These are phyloP conservation scores for Edolisoma coerulescens DNA, from an alignment of 2,113 vertebrate genomes.

Conservation along the genomic window DNA sequence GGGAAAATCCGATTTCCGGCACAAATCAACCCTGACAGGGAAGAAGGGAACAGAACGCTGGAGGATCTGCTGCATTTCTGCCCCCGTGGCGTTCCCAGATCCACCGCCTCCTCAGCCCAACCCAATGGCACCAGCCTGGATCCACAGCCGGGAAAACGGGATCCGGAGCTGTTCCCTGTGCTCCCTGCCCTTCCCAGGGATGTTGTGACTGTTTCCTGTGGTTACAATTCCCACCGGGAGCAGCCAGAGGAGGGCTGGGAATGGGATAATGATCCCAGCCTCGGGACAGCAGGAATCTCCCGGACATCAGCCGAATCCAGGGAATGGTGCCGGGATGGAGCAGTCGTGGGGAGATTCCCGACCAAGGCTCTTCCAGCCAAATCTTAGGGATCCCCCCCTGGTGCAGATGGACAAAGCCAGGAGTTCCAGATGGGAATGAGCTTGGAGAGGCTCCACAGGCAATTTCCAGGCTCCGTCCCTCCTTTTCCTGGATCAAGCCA, in stretches of 20 bases:
- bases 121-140: background rate
- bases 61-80: too few relatives aligned
- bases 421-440: background rate
- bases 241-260: background rate
- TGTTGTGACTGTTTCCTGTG: background rate
- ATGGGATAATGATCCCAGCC: background rate
- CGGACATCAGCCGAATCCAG: rapidly evolving
- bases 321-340: background rate
- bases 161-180: background rate
- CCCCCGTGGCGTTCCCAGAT: too few relatives aligned
- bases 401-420: rapidly evolving
- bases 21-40: background rate
- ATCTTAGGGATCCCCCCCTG: rapidly evolving
- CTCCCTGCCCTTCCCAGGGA: background rate
- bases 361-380: rapidly evolving
- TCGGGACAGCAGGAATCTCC: background rate
- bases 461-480: background rate
- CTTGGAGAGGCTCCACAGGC: background rate
- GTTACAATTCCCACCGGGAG: background rate
- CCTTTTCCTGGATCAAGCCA: background rate
- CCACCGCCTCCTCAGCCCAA: background rate
- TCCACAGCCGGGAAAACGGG: background rate
- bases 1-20: background rate
- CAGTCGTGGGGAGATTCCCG: background rate
- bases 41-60: background rate